A percentile compares a stretch with the other conserved stretches of the same genome.
Conservation (phyloP, 1,140 invertebrate species). For the Cyrtorhinus lividipennis region DNA sequence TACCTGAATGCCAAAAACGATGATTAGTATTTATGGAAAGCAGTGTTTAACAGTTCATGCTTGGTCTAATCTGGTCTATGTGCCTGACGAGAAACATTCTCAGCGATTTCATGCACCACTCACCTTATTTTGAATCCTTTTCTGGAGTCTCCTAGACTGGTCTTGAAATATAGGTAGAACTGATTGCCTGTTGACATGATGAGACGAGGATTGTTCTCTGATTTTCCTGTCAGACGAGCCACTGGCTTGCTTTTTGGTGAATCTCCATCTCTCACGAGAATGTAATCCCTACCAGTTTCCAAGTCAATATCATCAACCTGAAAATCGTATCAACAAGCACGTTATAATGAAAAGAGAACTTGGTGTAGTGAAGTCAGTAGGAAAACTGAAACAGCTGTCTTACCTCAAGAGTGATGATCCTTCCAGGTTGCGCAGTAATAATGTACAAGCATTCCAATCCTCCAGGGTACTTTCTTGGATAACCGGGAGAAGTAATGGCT, state of each 20-base stretch:
- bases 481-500: constrained; percentile 73
- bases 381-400: not conserved
- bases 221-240: constrained; percentile 62
- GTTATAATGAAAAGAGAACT: not conserved
- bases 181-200: constrained; percentile 81
- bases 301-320: constrained; percentile 77
- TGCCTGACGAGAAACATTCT: not conserved
- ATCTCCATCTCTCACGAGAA: constrained; percentile 78
- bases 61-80: no score
- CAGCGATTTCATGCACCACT: not conserved
- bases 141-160: constrained; percentile 69
- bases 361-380: not conserved
- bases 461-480: constrained; percentile 82
- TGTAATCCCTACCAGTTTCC: constrained; percentile 68
- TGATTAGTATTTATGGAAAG: not conserved
- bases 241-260: constrained; percentile 69
- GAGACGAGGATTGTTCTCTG: constrained; percentile 61
- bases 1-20: constrained; percentile 1
- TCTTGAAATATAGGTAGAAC: constrained; percentile 84
- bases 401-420: constrained; percentile 74
- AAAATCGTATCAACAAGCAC: no score
- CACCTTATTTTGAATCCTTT: constrained; percentile 85
- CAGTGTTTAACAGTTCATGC: not conserved
- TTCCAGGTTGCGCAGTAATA: constrained; percentile 71
- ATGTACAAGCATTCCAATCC: constrained; percentile 88